Conservation (phyloP, 2,797 vertebrate genomes). For the Limosa lapponica region DNA sequence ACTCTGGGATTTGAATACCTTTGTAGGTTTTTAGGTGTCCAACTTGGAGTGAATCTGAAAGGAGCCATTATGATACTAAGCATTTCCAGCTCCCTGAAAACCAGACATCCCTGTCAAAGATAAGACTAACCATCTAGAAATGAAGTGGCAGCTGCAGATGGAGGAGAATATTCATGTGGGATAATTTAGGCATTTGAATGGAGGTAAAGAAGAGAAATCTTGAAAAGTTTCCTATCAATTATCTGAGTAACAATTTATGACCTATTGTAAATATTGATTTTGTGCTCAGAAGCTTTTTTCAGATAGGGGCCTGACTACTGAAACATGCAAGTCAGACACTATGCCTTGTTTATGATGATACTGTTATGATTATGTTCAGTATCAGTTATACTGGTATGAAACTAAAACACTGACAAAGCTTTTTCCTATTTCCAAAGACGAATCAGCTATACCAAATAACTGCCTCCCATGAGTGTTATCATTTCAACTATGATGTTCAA, state of each 20-base stretch:
- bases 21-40: not conserved
- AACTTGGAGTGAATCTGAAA: not conserved
- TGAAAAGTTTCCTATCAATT: not conserved
- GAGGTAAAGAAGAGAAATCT: not conserved
- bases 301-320: not conserved
- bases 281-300: not conserved
- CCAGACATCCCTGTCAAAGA: not conserved
- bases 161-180: not conserved
- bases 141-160: not conserved
- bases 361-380: not conserved
- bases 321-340: not conserved
- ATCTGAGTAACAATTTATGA: not conserved
- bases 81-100: not conserved
- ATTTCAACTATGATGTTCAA: not conserved
- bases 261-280: not conserved
- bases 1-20: not conserved
- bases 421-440: not conserved
- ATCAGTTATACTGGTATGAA: not conserved
- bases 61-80: not conserved
- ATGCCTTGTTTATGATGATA: not conserved
- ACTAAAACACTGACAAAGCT: not conserved
- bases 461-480: fast-evolving
- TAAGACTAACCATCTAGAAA: not conserved
- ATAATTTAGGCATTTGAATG: not conserved
- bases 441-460: not conserved